Percentiles rank a stretch among this genome's conserved stretches.
Evolutionary conservation across 2,888 invertebrate genomes (phyloP).

Genomic region (Monoplex corrugatus): DNA sequence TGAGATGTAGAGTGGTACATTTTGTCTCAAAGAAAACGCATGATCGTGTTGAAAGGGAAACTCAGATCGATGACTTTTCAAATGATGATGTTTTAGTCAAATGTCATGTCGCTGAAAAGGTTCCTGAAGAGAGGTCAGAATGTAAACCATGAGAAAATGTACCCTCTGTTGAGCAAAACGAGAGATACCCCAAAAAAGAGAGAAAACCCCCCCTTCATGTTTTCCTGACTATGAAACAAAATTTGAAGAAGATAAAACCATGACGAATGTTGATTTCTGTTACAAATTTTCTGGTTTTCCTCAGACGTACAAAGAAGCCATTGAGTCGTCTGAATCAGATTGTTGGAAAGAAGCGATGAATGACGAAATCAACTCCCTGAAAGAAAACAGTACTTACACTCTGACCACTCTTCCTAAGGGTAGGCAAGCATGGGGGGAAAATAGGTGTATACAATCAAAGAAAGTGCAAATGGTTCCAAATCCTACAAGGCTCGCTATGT

Average conservation of each 20-base stretch:
- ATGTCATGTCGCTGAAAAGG: background rate
- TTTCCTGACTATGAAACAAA: background rate
- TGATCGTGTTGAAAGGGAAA: too few species aligned
- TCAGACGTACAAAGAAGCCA: slow-evolving; percentile 51
- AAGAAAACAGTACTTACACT: slow-evolving; percentile 58
- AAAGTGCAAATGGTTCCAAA: slow-evolving; percentile 48
- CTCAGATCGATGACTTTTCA: too few species aligned
- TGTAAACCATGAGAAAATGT: too few species aligned
- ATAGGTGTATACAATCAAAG: slow-evolving; percentile 60
- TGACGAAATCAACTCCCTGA: slow-evolving; percentile 58
- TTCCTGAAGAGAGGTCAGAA: background rate
- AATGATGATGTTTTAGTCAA: too few species aligned
- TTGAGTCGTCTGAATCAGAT: slow-evolving; percentile 36
- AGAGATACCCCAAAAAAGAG: too few species aligned
- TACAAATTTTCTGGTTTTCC: slow-evolving; percentile 53
- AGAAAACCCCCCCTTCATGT: too few species aligned
- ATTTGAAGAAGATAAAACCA: slow-evolving; percentile 45
- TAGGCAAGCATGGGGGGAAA: slow-evolving; percentile 55
- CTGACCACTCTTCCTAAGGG: slow-evolving; percentile 54
- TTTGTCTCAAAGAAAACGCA: background rate
- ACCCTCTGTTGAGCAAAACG: too few species aligned
- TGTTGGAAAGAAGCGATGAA: slow-evolving; percentile 48
- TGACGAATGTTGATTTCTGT: slow-evolving; percentile 53
- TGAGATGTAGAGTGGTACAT: slow-evolving; percentile 45
- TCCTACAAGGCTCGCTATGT: slow-evolving; percentile 59